Conservation (phyloP, 2,797 vertebrate genomes). For the Vultur gryphus region DNA sequence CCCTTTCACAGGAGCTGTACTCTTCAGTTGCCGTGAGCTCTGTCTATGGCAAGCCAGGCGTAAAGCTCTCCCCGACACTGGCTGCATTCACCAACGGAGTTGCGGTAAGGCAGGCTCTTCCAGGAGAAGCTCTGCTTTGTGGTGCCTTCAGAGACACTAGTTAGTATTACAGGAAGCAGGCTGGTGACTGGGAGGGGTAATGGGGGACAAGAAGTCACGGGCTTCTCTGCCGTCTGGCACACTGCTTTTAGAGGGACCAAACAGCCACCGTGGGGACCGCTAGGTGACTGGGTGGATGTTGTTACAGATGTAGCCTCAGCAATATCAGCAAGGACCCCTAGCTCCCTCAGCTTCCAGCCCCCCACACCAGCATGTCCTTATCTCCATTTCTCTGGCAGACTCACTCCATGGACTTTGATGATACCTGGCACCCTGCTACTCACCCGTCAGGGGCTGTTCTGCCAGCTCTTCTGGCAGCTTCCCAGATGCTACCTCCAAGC, state of each 20-base stretch:
- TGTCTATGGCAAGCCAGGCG: constrained; percentile 79
- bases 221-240: neutral
- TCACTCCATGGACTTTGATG: constrained; percentile 93
- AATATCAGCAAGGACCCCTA: neutral
- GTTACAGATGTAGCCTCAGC: neutral
- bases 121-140: neutral
- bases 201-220: neutral
- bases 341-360: neutral
- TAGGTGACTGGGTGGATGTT: neutral
- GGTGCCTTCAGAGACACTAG: neutral
- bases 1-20: constrained; percentile 75
- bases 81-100: constrained; percentile 88
- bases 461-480: constrained; percentile 84
- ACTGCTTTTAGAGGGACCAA: neutral
- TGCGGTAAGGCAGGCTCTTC: constrained; percentile 74
- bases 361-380: neutral
- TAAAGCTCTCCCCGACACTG: constrained; percentile 81
- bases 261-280: rapidly evolving
- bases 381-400: constrained; percentile 64
- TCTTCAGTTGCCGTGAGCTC: constrained; percentile 77
- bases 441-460: constrained; percentile 88
- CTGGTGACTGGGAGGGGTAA: neutral
- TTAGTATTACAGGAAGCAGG: neutral
- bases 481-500: constrained; percentile 80
- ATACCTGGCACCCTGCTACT: constrained; percentile 90